A percentile compares a stretch with the other conserved stretches of the same genome.
Conservation (phyloP, 2,113 vertebrate genomes). For the Martes martes region DNA sequence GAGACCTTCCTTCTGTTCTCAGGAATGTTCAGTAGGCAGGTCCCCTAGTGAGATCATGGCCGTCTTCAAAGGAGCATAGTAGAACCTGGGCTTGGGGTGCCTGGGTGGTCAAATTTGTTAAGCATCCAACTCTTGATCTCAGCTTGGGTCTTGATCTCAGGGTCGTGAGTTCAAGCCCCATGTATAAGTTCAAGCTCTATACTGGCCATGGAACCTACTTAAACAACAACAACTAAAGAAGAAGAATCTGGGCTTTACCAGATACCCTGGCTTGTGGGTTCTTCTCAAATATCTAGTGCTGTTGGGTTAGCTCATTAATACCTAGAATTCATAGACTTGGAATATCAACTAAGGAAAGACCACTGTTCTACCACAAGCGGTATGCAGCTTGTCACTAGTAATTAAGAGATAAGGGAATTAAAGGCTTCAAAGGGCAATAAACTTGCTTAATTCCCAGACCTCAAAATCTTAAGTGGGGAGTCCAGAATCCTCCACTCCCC, state of each 20-base stretch:
- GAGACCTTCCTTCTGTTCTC: background rate
- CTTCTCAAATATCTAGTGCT: background rate
- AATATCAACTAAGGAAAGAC: background rate
- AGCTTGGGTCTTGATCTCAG: background rate
- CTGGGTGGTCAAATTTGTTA: background rate
- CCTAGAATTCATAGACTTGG: background rate
- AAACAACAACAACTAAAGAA: background rate
- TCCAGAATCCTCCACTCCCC: background rate
- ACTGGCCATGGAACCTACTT: background rate
- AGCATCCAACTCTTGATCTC: background rate
- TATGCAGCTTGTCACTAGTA: background rate
- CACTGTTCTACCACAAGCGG: background rate
- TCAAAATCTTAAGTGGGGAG: background rate
- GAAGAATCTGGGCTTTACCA: background rate
- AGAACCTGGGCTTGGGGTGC: background rate
- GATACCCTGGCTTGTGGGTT: background rate
- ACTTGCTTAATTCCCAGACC: background rate
- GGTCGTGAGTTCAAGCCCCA: background rate
- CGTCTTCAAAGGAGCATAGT: background rate
- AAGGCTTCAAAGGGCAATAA: background rate
- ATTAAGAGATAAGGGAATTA: background rate
- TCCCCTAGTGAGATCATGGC: background rate
- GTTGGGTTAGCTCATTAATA: background rate
- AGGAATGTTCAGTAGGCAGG: background rate
- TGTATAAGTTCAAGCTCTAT: background rate